Conservation (phyloP, 2,113 vertebrate genomes). For the Capreolus pygargus region DNA sequence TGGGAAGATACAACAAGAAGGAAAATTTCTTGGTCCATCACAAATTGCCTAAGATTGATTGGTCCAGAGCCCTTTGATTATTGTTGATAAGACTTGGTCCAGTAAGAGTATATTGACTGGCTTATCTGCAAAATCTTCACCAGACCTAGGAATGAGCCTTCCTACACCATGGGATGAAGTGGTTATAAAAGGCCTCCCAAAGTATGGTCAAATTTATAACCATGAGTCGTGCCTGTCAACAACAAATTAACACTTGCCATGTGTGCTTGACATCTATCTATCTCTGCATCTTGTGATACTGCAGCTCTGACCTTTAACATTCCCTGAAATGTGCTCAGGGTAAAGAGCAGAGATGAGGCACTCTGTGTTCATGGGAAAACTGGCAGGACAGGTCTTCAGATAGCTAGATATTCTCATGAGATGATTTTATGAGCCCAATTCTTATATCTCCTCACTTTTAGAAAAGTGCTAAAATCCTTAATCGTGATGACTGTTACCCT, state of each 20-base stretch:
- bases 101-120: neutral
- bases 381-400: neutral
- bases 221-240: neutral
- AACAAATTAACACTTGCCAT: neutral
- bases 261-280: neutral
- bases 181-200: neutral
- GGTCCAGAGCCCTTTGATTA: neutral
- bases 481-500: neutral
- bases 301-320: neutral
- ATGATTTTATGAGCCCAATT: neutral
- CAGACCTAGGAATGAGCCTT: neutral
- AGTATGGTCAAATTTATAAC: neutral
- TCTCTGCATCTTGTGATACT: neutral
- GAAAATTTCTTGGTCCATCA: neutral
- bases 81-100: neutral
- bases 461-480: neutral
- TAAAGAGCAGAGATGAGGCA: neutral
- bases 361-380: neutral
- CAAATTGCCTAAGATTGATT: neutral
- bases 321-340: neutral
- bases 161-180: neutral
- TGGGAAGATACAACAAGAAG: neutral
- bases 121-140: neutral
- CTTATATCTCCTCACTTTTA: neutral
- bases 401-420: neutral